Evolutionary conservation across 1,140 invertebrate species (phyloP).

Genomic region (Ceratitis capitata): DNA sequence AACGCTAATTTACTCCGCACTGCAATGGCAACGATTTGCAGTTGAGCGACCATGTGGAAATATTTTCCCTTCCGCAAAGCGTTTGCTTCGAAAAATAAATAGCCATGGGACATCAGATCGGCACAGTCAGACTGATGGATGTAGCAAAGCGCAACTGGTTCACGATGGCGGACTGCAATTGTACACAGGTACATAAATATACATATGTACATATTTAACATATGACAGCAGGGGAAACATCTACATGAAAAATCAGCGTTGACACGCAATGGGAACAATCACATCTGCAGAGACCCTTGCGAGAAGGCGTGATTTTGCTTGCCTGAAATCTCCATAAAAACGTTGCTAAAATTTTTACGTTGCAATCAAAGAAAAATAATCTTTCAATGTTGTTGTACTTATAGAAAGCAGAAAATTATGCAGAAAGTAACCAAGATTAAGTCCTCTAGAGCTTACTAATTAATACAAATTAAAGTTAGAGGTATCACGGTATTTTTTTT

Average conservation of each 20-base stretch:
- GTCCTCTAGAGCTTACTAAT: too few species aligned
- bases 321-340: too few species aligned
- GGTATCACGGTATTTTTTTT: too few species aligned
- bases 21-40: conserved; percentile 53
- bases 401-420: too few species aligned
- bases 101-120: neutral
- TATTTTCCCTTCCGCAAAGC: conserved; percentile 49
- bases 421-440: too few species aligned
- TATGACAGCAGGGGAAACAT: neutral
- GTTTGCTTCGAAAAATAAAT: conserved; percentile 49
- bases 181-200: too few species aligned
- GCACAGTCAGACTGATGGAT: conserved; percentile 9
- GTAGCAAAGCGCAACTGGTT: neutral
- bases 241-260: neutral
- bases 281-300: neutral
- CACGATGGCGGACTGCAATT: neutral
- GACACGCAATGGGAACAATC: conserved; percentile 55
- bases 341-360: too few species aligned
- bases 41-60: conserved; percentile 65
- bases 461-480: too few species aligned
- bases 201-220: too few species aligned
- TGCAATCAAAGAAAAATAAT: too few species aligned
- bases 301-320: neutral
- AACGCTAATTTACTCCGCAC: conserved; percentile 16
- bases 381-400: too few species aligned